phyloP scores from a whole-genome alignment of 2,888 invertebrate species.

The Dysmachus trigonus region DNA sequence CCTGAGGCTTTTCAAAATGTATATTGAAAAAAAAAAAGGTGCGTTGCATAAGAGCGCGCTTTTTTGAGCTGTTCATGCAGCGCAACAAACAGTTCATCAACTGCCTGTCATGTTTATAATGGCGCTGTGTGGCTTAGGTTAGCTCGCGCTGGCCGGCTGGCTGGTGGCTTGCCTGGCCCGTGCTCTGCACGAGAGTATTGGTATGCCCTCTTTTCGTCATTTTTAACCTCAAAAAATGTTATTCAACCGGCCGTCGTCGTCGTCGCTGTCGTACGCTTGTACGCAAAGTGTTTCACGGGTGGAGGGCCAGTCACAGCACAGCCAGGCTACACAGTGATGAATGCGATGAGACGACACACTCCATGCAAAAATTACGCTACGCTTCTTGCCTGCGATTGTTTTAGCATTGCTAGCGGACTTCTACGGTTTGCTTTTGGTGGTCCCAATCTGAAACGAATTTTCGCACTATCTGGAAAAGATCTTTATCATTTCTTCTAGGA shows the following conservation, averaged over 20 bases:
- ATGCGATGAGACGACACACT: background rate
- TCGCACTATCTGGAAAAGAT: conserved; percentile 7
- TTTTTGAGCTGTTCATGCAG: background rate
- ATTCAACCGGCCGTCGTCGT: conserved; percentile 28
- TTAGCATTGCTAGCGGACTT: background rate
- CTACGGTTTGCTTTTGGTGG: background rate
- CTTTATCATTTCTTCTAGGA: background rate
- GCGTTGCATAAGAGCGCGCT: conserved; percentile 16
- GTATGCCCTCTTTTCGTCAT: conserved; percentile 40
- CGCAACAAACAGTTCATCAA: conserved; percentile 17
- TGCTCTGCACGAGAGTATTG: background rate
- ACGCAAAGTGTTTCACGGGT: background rate
- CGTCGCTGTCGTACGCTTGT: background rate
- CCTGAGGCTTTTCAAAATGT: background rate
- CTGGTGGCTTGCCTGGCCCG: background rate
- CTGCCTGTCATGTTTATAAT: conserved; percentile 20
- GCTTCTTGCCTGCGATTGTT: background rate
- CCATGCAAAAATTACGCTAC: background rate
- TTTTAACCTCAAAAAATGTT: conserved; percentile 44
- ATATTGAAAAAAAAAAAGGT: conserved; percentile 1
- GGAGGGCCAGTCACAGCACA: background rate
- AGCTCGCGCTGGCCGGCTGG: background rate
- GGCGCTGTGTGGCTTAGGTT: background rate
- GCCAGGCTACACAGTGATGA: background rate
- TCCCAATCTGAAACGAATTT: background rate